Base-by-base conservation (phyloP, 2,113 vertebrate genomes). In the Protobothrops flavoviridis region DNA sequence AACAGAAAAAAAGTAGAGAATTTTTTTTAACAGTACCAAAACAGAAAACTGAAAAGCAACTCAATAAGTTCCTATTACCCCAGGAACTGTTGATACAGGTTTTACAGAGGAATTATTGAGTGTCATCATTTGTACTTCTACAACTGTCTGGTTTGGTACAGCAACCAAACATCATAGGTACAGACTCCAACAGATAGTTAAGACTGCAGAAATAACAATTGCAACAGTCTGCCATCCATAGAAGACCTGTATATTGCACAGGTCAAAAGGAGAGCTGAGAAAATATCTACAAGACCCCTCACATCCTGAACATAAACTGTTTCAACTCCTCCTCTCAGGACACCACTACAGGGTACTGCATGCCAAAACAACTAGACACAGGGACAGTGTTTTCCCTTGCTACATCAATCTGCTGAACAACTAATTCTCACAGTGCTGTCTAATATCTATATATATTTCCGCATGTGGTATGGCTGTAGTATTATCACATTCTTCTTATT, bases 1-100 rank as follows among this genome's bases (percentile, higher is more conserved):
- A 97, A 74, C 0, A 93, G 3, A 93, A 53, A 21, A 94, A 23
- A 96, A 93, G 50, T 94, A 56, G 94, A 93, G 0, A 93, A 56
- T 3, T 0, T 26, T 95, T 94, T 74, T 1, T 92, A 91, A 92
- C 93, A 74, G 33, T 9, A 87, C 20, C 50, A n/a, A 94, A 91
- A 92, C 33, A 69, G 33, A 69, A 69, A 69, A n/a, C 29, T n/a
- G 26, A 26, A 61, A 61, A 61, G 4, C 59, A 64, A n/a, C 2
- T 64, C 61, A 11, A 4, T 29, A 17, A 69, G 12, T n/a, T 69
- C 61, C 29, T 11, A 64, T 26, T n/a, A 11, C 11, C 4, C 11
- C 11, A 5, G 29, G 29, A 64, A 26, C 1, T 64, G 26, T 61
- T 61, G 24, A 61, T 61, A 29, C 29, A 69, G 29, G 64, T 15